Evolutionary conservation across 1,140 invertebrate genomes (phyloP).

Genomic region (Zeugodacus cucurbitae): DNA sequence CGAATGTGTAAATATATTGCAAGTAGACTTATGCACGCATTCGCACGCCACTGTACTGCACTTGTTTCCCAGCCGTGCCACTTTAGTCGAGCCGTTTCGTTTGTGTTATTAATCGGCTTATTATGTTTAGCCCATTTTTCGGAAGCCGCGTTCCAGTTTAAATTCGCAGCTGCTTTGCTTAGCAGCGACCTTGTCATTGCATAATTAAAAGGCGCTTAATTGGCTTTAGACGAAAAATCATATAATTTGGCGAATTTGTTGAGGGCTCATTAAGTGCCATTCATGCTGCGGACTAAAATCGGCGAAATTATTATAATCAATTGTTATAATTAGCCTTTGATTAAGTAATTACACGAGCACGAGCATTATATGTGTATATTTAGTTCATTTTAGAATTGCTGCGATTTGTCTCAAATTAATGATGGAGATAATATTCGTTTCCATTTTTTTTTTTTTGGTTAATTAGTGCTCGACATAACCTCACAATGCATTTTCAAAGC

Average conservation of each 20-base stretch:
- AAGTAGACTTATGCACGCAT: not conserved
- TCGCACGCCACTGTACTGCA: not conserved
- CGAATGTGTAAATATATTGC: not conserved
- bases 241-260: not conserved
- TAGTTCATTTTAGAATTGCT: not conserved
- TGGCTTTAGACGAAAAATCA: not conserved
- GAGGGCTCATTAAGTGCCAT: not conserved
- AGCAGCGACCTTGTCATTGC: not conserved
- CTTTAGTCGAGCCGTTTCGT: not conserved
- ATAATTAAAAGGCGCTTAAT: constrained; percentile 2
- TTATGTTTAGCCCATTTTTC: not conserved
- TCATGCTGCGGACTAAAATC: not conserved
- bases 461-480: too few relatives aligned
- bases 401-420: not conserved
- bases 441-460: not conserved
- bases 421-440: not conserved
- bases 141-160: not conserved
- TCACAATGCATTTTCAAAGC: too few relatives aligned
- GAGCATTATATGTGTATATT: not conserved
- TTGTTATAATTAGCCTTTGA: not conserved
- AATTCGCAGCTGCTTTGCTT: not conserved
- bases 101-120: not conserved
- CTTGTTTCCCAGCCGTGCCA: not conserved
- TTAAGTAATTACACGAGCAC: not conserved
- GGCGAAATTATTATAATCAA: not conserved